phyloP scores from a whole-genome alignment of 1,140 invertebrate genomes.

The Zophobas atratus region DNA sequence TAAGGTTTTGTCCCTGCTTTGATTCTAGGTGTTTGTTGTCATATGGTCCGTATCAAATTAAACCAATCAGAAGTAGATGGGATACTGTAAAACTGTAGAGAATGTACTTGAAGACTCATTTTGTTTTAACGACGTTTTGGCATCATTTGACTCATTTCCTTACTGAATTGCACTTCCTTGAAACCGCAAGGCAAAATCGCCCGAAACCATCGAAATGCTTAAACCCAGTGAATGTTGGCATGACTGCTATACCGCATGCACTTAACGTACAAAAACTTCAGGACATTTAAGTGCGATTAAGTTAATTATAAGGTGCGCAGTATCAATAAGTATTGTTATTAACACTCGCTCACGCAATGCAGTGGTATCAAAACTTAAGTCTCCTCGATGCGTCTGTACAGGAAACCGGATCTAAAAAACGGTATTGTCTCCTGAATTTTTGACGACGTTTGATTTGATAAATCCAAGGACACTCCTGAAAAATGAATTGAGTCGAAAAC shows the following conservation, averaged over 20 bases:
- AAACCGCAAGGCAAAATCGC: too few relatives aligned
- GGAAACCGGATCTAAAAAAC: not conserved
- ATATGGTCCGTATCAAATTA: too few relatives aligned
- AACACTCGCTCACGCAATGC: conserved; percentile 5
- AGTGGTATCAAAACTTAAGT: not conserved
- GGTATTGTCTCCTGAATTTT: conserved; percentile 7
- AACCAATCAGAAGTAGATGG: too few relatives aligned
- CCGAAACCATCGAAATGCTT: too few relatives aligned
- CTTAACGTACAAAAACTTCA: not conserved
- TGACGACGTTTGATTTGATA: conserved; percentile 13
- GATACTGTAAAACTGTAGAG: too few relatives aligned
- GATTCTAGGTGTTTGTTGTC: too few relatives aligned
- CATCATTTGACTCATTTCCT: too few relatives aligned
- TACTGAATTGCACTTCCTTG: too few relatives aligned
- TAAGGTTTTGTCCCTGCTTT: too few relatives aligned
- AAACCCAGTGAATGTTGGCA: too few relatives aligned
- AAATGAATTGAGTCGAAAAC: conserved; percentile 11
- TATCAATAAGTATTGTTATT: not conserved
- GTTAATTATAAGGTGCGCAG: conserved; percentile 14
- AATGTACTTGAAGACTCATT: too few relatives aligned
- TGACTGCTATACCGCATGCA: not conserved
- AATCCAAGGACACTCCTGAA: not conserved
- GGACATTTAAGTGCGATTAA: conserved; percentile 30
- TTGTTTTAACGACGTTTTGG: too few relatives aligned
- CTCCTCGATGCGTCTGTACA: not conserved